These are phyloP conservation scores for Cistogaster globosa DNA, from an alignment of 2,888 invertebrate species.

Conservation along the genomic window DNA sequence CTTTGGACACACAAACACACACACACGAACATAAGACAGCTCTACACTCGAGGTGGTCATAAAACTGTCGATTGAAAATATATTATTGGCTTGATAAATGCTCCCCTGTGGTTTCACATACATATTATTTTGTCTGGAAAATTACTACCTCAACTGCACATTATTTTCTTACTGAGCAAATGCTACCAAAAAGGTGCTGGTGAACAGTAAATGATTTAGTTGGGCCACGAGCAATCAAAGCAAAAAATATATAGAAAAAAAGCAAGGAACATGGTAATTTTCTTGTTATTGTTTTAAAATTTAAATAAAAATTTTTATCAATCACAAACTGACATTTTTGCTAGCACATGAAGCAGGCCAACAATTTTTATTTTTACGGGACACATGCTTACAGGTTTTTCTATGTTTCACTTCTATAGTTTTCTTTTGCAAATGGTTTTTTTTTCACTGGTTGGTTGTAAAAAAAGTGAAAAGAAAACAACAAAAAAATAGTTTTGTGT, in stretches of 20 bases:
- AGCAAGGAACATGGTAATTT: constrained; percentile 60
- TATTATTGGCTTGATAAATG: constrained; percentile 72
- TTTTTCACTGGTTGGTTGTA: background rate
- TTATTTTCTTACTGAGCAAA: constrained; percentile 29
- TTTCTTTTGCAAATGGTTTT: constrained; percentile 8
- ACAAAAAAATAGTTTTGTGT: constrained; percentile 55
- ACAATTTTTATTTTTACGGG: background rate
- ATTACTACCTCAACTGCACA: constrained; percentile 41
- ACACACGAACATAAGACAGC: background rate
- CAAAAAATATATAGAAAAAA: constrained; percentile 3
- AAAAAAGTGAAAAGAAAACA: background rate
- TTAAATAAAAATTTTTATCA: constrained; percentile 67
- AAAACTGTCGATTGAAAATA: constrained; percentile 72
- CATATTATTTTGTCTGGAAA: constrained; percentile 38
- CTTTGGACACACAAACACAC: constrained; percentile 22
- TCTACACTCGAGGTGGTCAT: constrained; percentile 62
- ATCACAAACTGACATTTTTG: constrained; percentile 63
- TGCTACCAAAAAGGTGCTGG: constrained; percentile 45
- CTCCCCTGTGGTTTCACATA: constrained; percentile 65
- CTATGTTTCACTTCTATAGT: background rate
- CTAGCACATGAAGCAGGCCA: constrained; percentile 28
- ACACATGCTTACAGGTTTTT: constrained; percentile 14
- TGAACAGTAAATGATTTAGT: constrained; percentile 44
- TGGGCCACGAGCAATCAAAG: constrained; percentile 11
- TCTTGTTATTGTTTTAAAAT: constrained; percentile 46